Evolutionary conservation across 2,888 invertebrate species (phyloP).

Genomic region (Xestobium rufovillosum): DNA sequence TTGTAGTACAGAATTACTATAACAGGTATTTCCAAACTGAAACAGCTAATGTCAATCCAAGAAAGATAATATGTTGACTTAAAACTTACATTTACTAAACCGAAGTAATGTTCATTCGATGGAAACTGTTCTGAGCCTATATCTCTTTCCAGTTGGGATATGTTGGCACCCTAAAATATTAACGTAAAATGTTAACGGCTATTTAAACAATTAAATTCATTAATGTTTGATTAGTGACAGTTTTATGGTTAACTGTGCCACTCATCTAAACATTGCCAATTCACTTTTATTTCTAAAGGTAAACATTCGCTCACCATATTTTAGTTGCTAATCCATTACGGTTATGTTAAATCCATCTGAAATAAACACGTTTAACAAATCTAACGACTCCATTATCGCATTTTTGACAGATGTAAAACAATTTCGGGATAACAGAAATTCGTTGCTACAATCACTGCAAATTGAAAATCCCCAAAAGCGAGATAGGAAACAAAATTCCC

Average conservation of each 20-base stretch:
- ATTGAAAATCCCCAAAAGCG: too few species aligned
- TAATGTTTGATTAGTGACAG: constrained; percentile 1
- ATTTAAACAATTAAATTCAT: constrained; percentile 13
- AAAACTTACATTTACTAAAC: constrained; percentile 93
- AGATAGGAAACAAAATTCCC: too few species aligned
- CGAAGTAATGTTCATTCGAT: constrained; percentile 98
- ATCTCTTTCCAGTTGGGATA: constrained; percentile 98
- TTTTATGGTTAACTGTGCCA: background rate
- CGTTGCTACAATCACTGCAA: too few species aligned
- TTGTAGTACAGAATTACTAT: constrained; percentile 99
- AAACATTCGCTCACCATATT: constrained; percentile 37
- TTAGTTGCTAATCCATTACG: constrained; percentile 42
- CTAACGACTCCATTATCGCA: constrained; percentile 42
- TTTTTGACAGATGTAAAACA: constrained; percentile 37
- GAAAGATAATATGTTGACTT: constrained; percentile 9
- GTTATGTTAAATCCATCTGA: constrained; percentile 39
- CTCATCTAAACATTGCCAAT: constrained; percentile 5
- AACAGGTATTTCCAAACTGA: constrained; percentile 99
- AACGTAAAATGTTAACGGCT: constrained; percentile 16
- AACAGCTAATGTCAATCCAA: constrained; percentile 2
- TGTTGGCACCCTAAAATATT: constrained; percentile 86
- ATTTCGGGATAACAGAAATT: too few species aligned
- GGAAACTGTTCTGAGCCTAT: constrained; percentile 98
- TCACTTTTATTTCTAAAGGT: background rate
- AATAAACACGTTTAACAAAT: constrained; percentile 39